phyloP scores from a whole-genome alignment of 2,797 vertebrate species.

The Coilia nasus region DNA sequence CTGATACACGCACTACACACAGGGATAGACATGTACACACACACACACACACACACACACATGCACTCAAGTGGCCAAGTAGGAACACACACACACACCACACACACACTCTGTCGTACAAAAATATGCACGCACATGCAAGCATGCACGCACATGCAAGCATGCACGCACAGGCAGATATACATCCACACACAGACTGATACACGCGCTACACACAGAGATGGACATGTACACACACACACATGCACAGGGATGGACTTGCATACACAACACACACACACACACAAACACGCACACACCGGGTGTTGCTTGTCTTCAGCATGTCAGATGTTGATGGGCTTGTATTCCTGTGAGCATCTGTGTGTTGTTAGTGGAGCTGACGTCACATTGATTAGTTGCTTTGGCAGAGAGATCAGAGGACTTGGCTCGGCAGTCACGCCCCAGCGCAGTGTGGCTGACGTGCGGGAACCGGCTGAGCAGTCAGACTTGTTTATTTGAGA shows the following conservation, averaged over 20 bases:
- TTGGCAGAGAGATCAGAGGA: neutral
- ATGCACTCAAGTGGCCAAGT: no score
- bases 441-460: neutral
- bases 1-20: neutral
- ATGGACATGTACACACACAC: no score
- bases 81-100: no score
- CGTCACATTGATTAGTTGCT: neutral
- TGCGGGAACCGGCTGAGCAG: neutral
- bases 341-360: neutral
- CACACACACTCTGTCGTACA: no score
- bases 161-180: no score
- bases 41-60: no score
- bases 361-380: neutral
- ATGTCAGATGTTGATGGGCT: neutral
- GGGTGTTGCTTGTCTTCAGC: neutral
- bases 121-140: no score
- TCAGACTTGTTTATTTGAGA: neutral
- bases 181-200: no score
- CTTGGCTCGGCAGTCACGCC: neutral
- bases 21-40: neutral
- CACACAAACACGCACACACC: neutral
- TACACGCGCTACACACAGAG: no score
- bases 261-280: no score
- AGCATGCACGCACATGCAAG: no score
- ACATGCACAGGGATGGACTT: no score